A percentile compares a stretch with the other conserved stretches of the same genome.
These are phyloP conservation scores for Chiridota heheva DNA, from an alignment of 35 echinoderm and acorn worm species.

Conservation along the genomic window DNA sequence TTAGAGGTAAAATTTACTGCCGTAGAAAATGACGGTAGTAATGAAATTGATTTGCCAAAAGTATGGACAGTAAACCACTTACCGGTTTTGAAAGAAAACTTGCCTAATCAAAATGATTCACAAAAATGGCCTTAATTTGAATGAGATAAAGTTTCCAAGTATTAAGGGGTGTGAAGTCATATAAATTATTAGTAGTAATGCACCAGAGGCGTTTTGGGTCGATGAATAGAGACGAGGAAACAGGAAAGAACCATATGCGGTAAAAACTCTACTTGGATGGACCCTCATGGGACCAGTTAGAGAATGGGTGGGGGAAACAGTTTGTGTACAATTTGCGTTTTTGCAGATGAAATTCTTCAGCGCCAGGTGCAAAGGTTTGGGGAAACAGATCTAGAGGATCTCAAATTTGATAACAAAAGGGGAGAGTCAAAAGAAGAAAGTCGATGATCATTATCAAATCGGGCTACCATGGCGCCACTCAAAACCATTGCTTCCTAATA, in stretches of 20 bases:
- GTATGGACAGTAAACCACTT: too few species aligned
- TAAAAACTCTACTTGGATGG: neutral
- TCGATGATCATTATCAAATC: slow-evolving; percentile 53
- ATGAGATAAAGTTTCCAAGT: too few species aligned
- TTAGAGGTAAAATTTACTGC: too few species aligned
- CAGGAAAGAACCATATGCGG: slow-evolving; percentile 31
- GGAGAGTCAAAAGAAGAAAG: slow-evolving; percentile 4
- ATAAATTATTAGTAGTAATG: neutral
- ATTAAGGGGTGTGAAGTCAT: too few species aligned
- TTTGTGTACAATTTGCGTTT: slow-evolving; percentile 4
- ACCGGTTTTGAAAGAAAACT: too few species aligned
- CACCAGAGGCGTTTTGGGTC: slow-evolving; percentile 14
- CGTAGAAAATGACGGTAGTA: too few species aligned
- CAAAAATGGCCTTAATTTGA: too few species aligned
- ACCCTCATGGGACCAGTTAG: slow-evolving; percentile 31
- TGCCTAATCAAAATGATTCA: too few species aligned
- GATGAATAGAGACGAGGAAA: neutral
- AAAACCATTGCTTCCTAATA: slow-evolving; percentile 32
- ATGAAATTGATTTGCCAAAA: too few species aligned
- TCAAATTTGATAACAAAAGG: neutral
- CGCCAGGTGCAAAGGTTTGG: slow-evolving; percentile 10
- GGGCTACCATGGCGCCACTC: slow-evolving; percentile 48
- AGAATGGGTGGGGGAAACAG: slow-evolving; percentile 6
- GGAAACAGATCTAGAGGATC: slow-evolving; percentile 9
- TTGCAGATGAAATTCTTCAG: neutral